Evolutionary conservation across 2,797 vertebrate genomes (phyloP), one percentile per base, ranked within the genome.

Genomic region (Ctenopoma multispine): DNA sequence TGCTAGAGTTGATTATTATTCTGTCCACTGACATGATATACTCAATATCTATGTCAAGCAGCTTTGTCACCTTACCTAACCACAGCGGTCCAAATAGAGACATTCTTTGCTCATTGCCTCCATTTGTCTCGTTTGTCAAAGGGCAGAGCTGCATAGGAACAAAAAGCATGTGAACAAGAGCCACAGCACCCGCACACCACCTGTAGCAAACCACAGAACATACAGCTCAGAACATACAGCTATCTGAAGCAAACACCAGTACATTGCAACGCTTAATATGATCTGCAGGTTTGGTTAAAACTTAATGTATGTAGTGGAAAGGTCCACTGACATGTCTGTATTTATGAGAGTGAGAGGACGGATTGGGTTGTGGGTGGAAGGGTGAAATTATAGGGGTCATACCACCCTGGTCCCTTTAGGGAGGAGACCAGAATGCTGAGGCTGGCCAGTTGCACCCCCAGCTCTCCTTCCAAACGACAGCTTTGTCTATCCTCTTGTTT

Each of bases 401-500:
- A 41, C 47, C 75, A 79, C 75, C 87, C 71, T 77, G 75, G 78
- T 87, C 88, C 76, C 76, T 77, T 63, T 72, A 79, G 17, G 21
- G 82, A 23, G 27, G 70, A 80, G 79, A 75, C 74, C 73, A 72
- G 58, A 77, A 83, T 59, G 85, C 87, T 72, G 86, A 66, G 79
- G 76, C 75, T 3, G 24, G 60, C 61, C 53, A 48, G 57, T 73
- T 43, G 72, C 85, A 87, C 74, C 87, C 89, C 90, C 75, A 80
- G 79, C 82, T 74, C 53, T 63, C 81, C 70, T 91, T 87, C 80
- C 88, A 92, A 79, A 80, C 87, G 69, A 87, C 80, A 81, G 91
- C 93, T 92, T 95, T 95, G 93, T 94, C 87, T 74, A 20, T 63
- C 46, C 55, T 70, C 90, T 92, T 93, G 90, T 94, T 95, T 91